Base-by-base conservation (phyloP, 2,888 invertebrate species). In the Leptinotarsa juncta region DNA sequence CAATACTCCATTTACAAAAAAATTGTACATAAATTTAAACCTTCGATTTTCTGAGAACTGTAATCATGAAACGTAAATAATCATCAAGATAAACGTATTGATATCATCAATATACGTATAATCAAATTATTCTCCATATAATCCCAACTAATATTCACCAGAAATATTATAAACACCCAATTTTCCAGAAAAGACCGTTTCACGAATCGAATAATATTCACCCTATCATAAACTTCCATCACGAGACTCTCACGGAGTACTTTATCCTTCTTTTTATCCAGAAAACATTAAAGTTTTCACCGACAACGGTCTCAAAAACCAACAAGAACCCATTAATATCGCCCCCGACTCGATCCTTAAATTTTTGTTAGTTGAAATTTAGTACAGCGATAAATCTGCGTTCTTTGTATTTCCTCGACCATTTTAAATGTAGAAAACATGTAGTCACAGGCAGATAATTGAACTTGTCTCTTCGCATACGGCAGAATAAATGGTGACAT, bases 271-370 rank as follows among this genome's bases (percentile, higher is more conserved):
- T 51, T 65, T 65, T 53, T 65, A 65, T 69, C 55, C 18, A 42
- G 73, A 55, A 57, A 42, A 65, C 51, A 62, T 68, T 69, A 51
- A 42, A 65, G 42, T 67, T 65, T 72, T 48, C 65, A 66, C 65
- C 20, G 10, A 18, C 48, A 73, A 55, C 50, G 55, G 26, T 12
- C 32, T 10, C n/a, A 26, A 42, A 62, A n/a, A 18, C 49, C 62
- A 70, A 53, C 70, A 65, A 67, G 68, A 71, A 49, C 53, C 74
- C 65, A 69, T 74, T 74, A 74, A 65, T 66, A 55, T 65, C 67
- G 20, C 48, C 65, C 68, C 57, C 68, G 65, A 55, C 65, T 55
- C 49, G 16, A 42, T 60, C 49, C 42, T 62, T 67, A 66, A 70
- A 62, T 67, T 70, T 74, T 73, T 70, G 49, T 70, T 73, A 50